Evolutionary conservation across 2,888 invertebrate species (phyloP).

Genomic region (Ophonus ardosiacus): DNA sequence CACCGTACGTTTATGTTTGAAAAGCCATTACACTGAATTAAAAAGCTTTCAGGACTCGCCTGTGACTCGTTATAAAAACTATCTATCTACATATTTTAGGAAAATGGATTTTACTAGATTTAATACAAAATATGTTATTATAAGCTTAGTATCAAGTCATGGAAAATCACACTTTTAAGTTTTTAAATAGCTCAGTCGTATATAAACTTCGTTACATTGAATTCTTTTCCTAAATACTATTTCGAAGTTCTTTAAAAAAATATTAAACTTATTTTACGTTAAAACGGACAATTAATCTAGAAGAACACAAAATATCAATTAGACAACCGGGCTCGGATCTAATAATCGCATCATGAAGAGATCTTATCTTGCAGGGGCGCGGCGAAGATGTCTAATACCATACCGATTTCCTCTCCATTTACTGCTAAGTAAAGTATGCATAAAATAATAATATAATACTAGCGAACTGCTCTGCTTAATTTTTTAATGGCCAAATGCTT

Average conservation of each 20-base stretch:
- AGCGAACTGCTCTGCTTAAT: conserved; percentile 74
- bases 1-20: too few species aligned
- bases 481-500: conserved; percentile 83
- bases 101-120: too few species aligned
- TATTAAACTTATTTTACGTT: conserved; percentile 16
- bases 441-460: conserved; percentile 76
- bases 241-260: neutral
- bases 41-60: too few species aligned
- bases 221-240: neutral
- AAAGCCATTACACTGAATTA: too few species aligned
- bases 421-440: conserved; percentile 74
- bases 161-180: too few species aligned
- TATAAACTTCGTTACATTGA: neutral
- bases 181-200: too few species aligned
- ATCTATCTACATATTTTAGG: too few species aligned
- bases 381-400: conserved; percentile 63
- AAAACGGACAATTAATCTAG: conserved; percentile 18
- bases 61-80: too few species aligned
- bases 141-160: too few species aligned
- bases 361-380: conserved; percentile 10
- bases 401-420: conserved; percentile 74
- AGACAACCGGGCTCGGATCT: conserved; percentile 34
- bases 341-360: conserved; percentile 46
- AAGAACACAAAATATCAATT: conserved; percentile 58
- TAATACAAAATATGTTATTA: too few species aligned